Evolutionary conservation across 1,140 invertebrate species (phyloP), one percentile per base, ranked within the genome.

Genomic region (Pemphigus obesinymphae): DNA sequence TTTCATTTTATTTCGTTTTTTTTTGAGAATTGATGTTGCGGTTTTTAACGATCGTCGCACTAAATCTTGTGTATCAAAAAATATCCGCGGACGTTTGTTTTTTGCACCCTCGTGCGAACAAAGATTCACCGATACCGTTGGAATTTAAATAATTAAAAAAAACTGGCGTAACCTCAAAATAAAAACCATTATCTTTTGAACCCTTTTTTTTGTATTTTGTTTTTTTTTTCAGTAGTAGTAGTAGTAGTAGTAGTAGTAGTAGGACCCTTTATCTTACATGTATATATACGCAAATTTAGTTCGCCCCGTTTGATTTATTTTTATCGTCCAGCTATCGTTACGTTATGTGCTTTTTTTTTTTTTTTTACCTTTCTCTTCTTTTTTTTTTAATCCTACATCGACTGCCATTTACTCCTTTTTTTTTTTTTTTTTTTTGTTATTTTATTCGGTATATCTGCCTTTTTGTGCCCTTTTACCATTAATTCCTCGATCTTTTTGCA

Each of bases 141-240:
- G 76, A 80, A 80, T 80, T 80, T 80, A 80, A 80, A 80, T 80
- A 80, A 80, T 80, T 80, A 80, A 80, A 80, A 66, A 73, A 80
- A 80, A 80, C 76, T 80, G 76, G 76, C 76, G 76, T 80, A 80
- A 80, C 76, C 76, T 80, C 76, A 80, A 80, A 80, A 80, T 40
- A 55, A 80, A 80, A 80, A 80, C 76, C 55, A 80, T 80, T 80
- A 80, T 80, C 76, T 80, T 63, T 61, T 45, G 76, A 80, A 80
- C 76, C 76, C 76, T 80, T 80, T 78, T n/a, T n/a, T 78, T 48
- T 48, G 34, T 70, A n/a, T n/a, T 70, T 70, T 43, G 23, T 70
- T 58, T 37, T 53, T n/a, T 29, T 58, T 58, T 58, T 26, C 53
- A 26, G n/a, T n/a, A n/a, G n/a, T n/a, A n/a, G n/a, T n/a, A n/a